A percentile compares a stretch with the other conserved stretches of the same genome.
phyloP scores from a whole-genome alignment of 2,888 invertebrate genomes.

The Hirtodrosophila confusa region DNA sequence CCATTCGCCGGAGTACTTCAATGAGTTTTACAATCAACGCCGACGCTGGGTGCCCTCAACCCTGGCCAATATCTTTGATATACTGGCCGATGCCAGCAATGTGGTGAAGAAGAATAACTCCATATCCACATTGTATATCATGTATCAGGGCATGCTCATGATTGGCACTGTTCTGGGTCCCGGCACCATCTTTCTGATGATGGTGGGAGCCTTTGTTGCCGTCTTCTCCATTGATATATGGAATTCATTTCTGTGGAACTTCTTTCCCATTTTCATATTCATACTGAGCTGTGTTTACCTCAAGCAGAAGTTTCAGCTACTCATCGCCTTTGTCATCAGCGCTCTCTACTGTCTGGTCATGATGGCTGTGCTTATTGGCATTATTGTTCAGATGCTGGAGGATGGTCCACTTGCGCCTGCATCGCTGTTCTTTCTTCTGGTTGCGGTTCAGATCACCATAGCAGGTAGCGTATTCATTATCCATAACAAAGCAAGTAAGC shows the following conservation, averaged over 20 bases:
- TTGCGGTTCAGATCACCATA: conserved; percentile 88
- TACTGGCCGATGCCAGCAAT: conserved; percentile 90
- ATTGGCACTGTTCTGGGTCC: conserved; percentile 90
- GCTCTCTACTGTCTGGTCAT: conserved; percentile 92
- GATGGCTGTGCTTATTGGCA: conserved; percentile 93
- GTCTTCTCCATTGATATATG: conserved; percentile 89
- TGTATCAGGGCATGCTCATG: conserved; percentile 90
- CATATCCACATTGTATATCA: conserved; percentile 92
- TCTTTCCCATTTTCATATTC: conserved; percentile 88
- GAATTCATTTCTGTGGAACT: conserved; percentile 88
- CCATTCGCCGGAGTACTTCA: conserved; percentile 95
- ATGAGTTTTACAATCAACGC: conserved; percentile 97
- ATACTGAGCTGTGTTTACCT: conserved; percentile 87
- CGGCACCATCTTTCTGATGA: conserved; percentile 91
- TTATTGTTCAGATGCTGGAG: conserved; percentile 90
- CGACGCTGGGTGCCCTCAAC: conserved; percentile 98
- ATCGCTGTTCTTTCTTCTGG: conserved; percentile 92
- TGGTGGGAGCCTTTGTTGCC: conserved; percentile 90
- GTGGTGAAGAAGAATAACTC: conserved; percentile 94
- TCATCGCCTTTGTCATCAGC: conserved; percentile 90
- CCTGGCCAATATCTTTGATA: conserved; percentile 96
- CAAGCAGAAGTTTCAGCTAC: conserved; percentile 88
- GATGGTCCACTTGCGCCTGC: conserved; percentile 93
- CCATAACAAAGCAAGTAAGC: too few species aligned
- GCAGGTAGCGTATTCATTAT: conserved; percentile 84